phyloP scores from a whole-genome alignment of 2,888 invertebrate species.

The Chesias legatella region DNA sequence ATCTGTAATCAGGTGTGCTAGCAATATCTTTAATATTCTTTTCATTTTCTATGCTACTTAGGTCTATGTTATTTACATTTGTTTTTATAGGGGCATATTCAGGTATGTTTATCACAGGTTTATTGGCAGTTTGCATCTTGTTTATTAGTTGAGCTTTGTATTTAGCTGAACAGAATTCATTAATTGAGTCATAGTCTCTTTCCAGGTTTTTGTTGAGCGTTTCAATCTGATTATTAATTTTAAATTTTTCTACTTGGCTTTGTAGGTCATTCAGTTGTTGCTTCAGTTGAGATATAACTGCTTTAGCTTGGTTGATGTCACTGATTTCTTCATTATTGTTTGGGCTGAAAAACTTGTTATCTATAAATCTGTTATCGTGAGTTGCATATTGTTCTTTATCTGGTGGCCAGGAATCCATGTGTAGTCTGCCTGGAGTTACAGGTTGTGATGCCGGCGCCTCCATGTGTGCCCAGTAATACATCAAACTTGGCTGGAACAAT shows the following conservation, averaged over 20 bases:
- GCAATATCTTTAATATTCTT: slow-evolving; percentile 44
- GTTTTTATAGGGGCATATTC: slow-evolving; percentile 63
- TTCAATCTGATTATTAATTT: slow-evolving; percentile 58
- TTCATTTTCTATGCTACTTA: slow-evolving; percentile 63
- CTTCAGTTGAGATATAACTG: slow-evolving; percentile 58
- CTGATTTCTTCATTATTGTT: slow-evolving; percentile 65
- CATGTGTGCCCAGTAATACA: slow-evolving; percentile 95
- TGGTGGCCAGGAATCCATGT: slow-evolving; percentile 87
- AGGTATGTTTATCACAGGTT: slow-evolving; percentile 70
- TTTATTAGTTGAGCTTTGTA: slow-evolving; percentile 48
- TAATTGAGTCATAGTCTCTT: slow-evolving; percentile 43
- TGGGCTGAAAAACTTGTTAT: slow-evolving; percentile 49
- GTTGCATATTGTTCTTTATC: slow-evolving; percentile 50
- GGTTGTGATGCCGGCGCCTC: slow-evolving; percentile 84
- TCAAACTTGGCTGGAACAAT: slow-evolving; percentile 86
- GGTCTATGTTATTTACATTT: slow-evolving; percentile 63
- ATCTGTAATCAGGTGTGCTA: slow-evolving; percentile 60
- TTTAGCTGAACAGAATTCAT: slow-evolving; percentile 41
- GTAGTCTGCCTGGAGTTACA: slow-evolving; percentile 86
- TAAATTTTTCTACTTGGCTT: slow-evolving; percentile 63
- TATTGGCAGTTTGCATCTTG: slow-evolving; percentile 57
- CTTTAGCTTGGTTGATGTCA: slow-evolving; percentile 63
- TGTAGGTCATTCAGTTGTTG: slow-evolving; percentile 60
- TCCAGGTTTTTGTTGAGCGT: slow-evolving; percentile 57
- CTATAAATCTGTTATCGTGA: slow-evolving; percentile 48